Base-by-base conservation (phyloP, 2,113 vertebrate genomes). In the Cinclus mexicanus region DNA sequence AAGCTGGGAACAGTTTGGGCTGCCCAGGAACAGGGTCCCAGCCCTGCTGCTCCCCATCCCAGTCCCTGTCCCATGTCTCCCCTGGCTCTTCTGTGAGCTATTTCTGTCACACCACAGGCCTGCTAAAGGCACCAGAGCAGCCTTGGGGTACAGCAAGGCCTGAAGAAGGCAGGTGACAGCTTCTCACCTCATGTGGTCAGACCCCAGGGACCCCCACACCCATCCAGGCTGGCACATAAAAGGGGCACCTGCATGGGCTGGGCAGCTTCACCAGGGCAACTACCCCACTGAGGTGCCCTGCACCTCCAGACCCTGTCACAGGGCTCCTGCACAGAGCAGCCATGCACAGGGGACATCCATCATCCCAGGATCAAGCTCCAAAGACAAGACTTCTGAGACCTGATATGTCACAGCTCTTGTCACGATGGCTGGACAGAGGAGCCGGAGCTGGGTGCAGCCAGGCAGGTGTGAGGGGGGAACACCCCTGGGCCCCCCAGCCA, bases 191-290 rank as follows among this genome's bases (percentile, higher is more conserved):
- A 3, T 4, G 8, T 0, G 1, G 37, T 42, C 29, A 59, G 23
- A 71, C 18, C 28, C 46, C 0, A 0, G n/a, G 24, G 39, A 22
- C 2, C 5, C 42, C 25, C 14, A 6, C 11, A 21, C 3, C 6
- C 49, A 61, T 50, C 44, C n/a, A 14, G 17, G 24, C 71, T 49
- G 65, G 24, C 7, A 6, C 35, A 37, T 37, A 37, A 37, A 55
- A 63, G 14, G 14, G 35, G 31, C 42, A 11, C 24, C 26, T 22
- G 26, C 12, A n/a, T 22, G 50, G 28, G 6, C 39, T 44, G 91
- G 23, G 35, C 8, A 39, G 28, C 42, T 11, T 12, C 37, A 11
- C 31, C 6, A 1, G 22, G n/a, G 17, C 5, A 11, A 8, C 8
- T 5, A 11, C 26, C 37, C 13, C 26, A n/a, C 21, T 0, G 4